Evolutionary conservation across 2,888 invertebrate species (phyloP).

Genomic region (Enoplolaimus lenunculus): DNA sequence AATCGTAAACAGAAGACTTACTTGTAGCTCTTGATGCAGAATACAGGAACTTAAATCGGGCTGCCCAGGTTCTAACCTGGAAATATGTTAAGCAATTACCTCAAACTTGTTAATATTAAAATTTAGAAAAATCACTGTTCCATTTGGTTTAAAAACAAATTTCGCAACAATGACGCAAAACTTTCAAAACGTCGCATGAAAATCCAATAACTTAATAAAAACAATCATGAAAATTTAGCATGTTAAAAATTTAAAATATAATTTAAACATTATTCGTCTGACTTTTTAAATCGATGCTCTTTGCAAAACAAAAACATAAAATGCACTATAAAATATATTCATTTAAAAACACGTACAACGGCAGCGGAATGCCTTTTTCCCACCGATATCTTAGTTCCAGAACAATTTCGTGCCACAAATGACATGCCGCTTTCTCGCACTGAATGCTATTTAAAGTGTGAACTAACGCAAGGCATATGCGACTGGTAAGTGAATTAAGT

Average conservation of each 20-base stretch:
- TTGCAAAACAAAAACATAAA: no score
- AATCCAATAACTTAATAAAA: no score
- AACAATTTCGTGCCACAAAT: slow-evolving; percentile 82
- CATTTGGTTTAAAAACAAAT: no score
- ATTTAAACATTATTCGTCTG: not conserved
- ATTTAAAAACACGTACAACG: slow-evolving; percentile 64
- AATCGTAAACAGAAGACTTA: no score
- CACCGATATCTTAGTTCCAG: slow-evolving; percentile 75
- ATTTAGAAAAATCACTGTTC: no score
- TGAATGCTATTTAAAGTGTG: slow-evolving; percentile 53
- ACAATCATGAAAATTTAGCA: no score
- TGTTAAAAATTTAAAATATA: no score
- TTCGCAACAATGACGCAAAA: no score
- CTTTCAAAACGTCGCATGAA: no score
- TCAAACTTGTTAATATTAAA: no score
- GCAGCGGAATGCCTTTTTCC: slow-evolving; percentile 62
- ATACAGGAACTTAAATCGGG: slow-evolving; percentile 78
- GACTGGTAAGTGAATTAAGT: slow-evolving; percentile 62
- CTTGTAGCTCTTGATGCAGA: slow-evolving; percentile 82
- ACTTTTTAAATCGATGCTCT: no score
- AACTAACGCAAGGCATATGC: slow-evolving; percentile 60
- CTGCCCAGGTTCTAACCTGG: slow-evolving; percentile 54
- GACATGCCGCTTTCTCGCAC: slow-evolving; percentile 26
- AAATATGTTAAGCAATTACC: no score
- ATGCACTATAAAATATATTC: slow-evolving; percentile 11